phyloP scores from a whole-genome alignment of 30 jellyfish, hydroid and myxozoan genomes.

The Calvadosia cruxmelitensis region DNA sequence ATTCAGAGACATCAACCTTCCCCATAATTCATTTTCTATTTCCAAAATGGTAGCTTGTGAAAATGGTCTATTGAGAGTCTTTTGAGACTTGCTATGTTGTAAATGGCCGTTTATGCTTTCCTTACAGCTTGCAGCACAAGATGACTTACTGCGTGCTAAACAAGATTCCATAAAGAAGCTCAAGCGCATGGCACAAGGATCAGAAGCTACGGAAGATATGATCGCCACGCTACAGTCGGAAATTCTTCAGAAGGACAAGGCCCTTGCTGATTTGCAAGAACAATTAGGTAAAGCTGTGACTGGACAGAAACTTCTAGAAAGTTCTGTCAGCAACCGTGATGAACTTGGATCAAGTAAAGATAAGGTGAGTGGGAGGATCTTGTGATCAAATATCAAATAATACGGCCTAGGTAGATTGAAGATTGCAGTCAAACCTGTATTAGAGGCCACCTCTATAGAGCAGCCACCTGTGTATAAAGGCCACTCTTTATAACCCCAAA shows the following conservation, averaged over 20 bases:
- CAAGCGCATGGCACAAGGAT: constrained; percentile 56
- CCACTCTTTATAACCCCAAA: too few species aligned
- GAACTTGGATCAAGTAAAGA: constrained; percentile 44
- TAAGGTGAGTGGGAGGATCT: too few species aligned
- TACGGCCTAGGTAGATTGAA: too few species aligned
- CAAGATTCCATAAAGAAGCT: constrained; percentile 46
- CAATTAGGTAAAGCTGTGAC: constrained; percentile 33
- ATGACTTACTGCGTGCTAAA: constrained; percentile 32
- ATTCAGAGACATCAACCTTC: too few species aligned
- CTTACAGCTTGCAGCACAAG: constrained; percentile 52
- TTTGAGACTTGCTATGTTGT: too few species aligned
- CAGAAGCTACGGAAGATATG: constrained; percentile 55
- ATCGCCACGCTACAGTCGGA: constrained; percentile 22
- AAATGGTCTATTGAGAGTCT: too few species aligned
- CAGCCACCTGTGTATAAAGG: too few species aligned
- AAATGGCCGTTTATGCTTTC: background rate
- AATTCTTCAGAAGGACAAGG: constrained; percentile 28
- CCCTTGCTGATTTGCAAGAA: constrained; percentile 34
- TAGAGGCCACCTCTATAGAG: too few species aligned
- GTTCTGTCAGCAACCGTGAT: constrained; percentile 31
- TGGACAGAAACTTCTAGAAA: constrained; percentile 36
- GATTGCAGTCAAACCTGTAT: too few species aligned
- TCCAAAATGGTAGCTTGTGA: too few species aligned
- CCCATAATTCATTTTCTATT: too few species aligned
- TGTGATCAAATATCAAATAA: too few species aligned